Base-by-base conservation (phyloP, 2,888 invertebrate genomes). In the Cryptus armator region DNA sequence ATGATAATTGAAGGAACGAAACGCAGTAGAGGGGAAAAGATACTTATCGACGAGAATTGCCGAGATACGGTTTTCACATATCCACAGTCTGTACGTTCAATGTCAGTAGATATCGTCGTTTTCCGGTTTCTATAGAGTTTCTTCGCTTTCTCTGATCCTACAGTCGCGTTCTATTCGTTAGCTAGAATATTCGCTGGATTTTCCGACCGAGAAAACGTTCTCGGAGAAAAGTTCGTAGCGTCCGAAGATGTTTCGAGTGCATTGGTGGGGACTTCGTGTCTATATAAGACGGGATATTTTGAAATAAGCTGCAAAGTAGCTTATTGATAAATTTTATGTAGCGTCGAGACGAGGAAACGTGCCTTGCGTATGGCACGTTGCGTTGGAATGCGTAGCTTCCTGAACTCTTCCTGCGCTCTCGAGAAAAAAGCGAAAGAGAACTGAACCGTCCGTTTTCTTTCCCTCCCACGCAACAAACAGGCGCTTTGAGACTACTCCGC, bases 291-390 rank as follows among this genome's bases (percentile, higher is more conserved):
- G 53, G 10, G 72, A 72, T 72, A 51, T 24, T 72, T 67, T 62
- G 29, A 16, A 53, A 37, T 48, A 29, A 66, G 37, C 71, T 67
- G 24, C 53, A 43, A 56, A 53, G 77, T 80, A 74, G 78, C 83
- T n/a, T 86, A 90, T 90, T 88, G 87, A 90, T 89, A 89, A 91
- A 89, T 89, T 87, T 86, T 89, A 90, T 91, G 87, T 88, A 88
- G 87, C 83, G 68, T 83, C 53, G 70, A 81, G 71, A 44, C 75
- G 62, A 68, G 68, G 62, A 56, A 16, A 48, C 70, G 59, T 77
- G 2, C 24, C 24, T 24, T 24, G 24, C 24, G 24, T 24, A 24
- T 24, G 24, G 24, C 2, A 24, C 24, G 24, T 2, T 24, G 24
- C 24, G 24, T 24, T 3, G 24, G 24, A 24, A 24, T 24, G 24